phyloP scores from a whole-genome alignment of 2,113 vertebrate species.

The Tychaedon coryphoeus region DNA sequence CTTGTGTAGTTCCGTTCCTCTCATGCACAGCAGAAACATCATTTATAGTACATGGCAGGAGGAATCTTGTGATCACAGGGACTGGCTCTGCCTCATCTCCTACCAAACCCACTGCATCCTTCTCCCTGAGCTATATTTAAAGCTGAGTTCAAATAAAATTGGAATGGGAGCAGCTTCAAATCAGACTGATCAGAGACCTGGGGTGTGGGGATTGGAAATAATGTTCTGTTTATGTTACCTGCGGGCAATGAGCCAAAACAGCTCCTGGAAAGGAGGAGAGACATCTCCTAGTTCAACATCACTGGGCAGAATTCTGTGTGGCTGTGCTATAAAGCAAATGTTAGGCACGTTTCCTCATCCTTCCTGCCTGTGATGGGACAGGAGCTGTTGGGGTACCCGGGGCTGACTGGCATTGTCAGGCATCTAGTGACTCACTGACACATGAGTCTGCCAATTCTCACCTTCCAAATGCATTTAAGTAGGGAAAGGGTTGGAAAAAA shows the following conservation, averaged over 20 bases:
- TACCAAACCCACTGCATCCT: background rate
- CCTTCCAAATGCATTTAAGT: background rate
- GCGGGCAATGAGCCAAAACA: background rate
- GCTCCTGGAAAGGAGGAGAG: background rate
- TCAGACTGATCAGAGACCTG: background rate
- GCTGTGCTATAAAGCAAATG: background rate
- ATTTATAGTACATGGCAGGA: background rate
- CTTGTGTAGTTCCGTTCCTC: background rate
- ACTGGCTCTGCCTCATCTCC: background rate
- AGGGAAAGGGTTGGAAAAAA: background rate
- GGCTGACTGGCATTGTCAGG: background rate
- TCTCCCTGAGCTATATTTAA: background rate
- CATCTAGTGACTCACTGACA: background rate
- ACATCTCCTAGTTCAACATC: background rate
- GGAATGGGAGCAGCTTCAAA: background rate
- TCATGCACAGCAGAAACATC: background rate
- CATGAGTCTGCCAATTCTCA: background rate
- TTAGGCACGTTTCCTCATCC: background rate
- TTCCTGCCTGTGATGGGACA: background rate
- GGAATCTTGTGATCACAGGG: background rate
- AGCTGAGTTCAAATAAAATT: background rate
- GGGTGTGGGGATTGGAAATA: background rate
- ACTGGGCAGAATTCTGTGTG: background rate
- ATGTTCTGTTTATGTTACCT: accelerated
- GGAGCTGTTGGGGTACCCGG: background rate